These are phyloP conservation scores for Tamandua tetradactyla DNA, from an alignment of 2,797 vertebrate species.

Conservation along the genomic window DNA sequence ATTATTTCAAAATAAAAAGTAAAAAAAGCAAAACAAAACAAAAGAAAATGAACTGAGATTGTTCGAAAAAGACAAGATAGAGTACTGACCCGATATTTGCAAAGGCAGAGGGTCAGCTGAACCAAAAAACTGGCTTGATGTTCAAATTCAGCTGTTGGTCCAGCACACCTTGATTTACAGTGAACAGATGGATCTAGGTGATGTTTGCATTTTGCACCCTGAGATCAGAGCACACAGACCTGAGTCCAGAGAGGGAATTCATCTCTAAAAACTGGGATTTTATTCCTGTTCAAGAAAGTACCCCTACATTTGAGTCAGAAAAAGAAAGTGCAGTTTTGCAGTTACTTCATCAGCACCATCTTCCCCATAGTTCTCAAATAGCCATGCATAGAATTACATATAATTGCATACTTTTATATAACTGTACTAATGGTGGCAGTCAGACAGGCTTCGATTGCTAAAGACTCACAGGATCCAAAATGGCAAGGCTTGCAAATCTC, in stretches of 20 bases:
- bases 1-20: too few relatives aligned
- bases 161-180: background rate
- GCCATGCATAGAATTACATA: background rate
- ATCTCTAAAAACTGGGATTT: background rate
- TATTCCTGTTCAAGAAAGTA: background rate
- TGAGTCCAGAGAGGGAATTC: background rate
- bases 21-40: background rate
- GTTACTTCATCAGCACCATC: background rate
- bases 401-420: background rate
- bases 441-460: background rate
- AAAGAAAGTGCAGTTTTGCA: background rate
- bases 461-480: background rate
- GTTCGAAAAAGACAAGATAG: background rate
- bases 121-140: background rate
- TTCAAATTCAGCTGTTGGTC: background rate
- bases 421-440: background rate
- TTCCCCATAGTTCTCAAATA: background rate
- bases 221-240: background rate
- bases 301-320: background rate
- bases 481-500: background rate
- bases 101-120: background rate
- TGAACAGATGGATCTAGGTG: conserved; percentile 18
- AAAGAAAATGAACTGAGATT: background rate
- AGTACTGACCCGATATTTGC: background rate
- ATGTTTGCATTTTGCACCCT: background rate